Percentiles rank a stretch among this genome's conserved stretches.
Conservation (phyloP, 37 sponge, comb jelly and placozoan species). For the Spongilla lacustris region DNA sequence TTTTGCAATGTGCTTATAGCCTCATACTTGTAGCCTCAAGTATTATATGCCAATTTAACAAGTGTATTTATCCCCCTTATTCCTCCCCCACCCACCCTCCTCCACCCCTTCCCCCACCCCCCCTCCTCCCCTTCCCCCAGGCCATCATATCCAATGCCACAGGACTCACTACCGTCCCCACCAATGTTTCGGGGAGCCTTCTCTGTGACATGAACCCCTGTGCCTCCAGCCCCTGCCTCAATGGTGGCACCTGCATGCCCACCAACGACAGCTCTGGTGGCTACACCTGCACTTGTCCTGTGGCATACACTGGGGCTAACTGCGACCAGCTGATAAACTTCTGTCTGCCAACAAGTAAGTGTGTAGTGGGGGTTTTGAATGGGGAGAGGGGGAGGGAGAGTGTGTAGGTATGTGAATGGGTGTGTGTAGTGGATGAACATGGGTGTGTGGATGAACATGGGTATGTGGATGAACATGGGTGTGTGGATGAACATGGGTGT, state of each 20-base stretch:
- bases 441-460: too few species aligned
- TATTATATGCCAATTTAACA: too few species aligned
- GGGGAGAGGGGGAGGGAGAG: not conserved
- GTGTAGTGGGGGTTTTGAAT: not conserved
- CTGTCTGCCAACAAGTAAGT: conserved; percentile 19
- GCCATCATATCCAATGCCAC: not conserved
- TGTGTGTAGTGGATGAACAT: not conserved
- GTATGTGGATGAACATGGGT: conserved; percentile 6
- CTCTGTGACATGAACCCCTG: conserved; percentile 12
- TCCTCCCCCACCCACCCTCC: too few species aligned
- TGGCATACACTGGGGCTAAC: conserved; percentile 3
- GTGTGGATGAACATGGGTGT: conserved; percentile 36
- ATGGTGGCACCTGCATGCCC: conserved; percentile 6
- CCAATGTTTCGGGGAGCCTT: not conserved
- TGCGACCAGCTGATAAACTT: conserved; percentile 6
- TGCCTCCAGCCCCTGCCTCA: conserved; percentile 10
- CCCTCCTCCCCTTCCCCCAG: not conserved
- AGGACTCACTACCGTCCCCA: not conserved
- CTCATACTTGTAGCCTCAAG: too few species aligned
- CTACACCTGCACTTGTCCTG: conserved; percentile 20
- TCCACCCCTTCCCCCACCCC: not conserved
- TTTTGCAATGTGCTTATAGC: too few species aligned
- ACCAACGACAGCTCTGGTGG: not conserved
- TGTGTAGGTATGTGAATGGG: too few species aligned
- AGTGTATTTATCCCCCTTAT: too few species aligned